Conservation (phyloP, 2,113 vertebrate genomes). For the Cranoglanis bouderius region DNA sequence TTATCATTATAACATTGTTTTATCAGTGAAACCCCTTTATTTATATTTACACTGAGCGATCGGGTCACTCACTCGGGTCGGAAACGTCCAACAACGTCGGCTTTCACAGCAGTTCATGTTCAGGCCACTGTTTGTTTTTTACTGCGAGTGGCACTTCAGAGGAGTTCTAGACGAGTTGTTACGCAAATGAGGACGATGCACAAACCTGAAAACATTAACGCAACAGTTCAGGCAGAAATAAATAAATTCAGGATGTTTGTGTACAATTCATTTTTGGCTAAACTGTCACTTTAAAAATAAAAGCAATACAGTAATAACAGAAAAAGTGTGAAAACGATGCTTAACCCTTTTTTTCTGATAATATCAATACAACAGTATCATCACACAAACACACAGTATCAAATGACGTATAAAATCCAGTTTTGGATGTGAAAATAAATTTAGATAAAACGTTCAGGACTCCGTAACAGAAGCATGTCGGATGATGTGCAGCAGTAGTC, state of each 20-base stretch:
- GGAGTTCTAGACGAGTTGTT: not conserved
- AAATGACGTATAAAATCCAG: conserved; percentile 60
- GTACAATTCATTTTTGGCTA: not conserved
- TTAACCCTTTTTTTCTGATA: conserved; percentile 32
- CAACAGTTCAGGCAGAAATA: not conserved
- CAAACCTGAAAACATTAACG: not conserved
- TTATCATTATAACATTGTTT: conserved; percentile 5
- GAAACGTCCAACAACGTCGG: conserved; percentile 5
- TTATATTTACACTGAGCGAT: conserved; percentile 30
- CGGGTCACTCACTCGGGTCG: conserved; percentile 29
- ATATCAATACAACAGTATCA: not conserved
- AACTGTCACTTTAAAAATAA: not conserved
- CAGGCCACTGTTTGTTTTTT: conserved; percentile 57
- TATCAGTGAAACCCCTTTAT: conserved; percentile 36
- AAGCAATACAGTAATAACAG: conserved; percentile 30
- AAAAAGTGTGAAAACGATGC: not conserved
- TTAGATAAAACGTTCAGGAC: conserved; percentile 34
- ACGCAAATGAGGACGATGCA: not conserved
- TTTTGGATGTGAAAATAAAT: conserved; percentile 59
- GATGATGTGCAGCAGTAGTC: conserved; percentile 61
- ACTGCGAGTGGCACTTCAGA: conserved; percentile 63
- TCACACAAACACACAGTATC: conserved; percentile 38
- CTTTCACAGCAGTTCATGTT: conserved; percentile 61
- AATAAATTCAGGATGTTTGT: not conserved
- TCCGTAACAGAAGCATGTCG: conserved; percentile 51